These are phyloP conservation scores for Oeneis ivallda DNA, from an alignment of 2,888 invertebrate species.

Conservation along the genomic window DNA sequence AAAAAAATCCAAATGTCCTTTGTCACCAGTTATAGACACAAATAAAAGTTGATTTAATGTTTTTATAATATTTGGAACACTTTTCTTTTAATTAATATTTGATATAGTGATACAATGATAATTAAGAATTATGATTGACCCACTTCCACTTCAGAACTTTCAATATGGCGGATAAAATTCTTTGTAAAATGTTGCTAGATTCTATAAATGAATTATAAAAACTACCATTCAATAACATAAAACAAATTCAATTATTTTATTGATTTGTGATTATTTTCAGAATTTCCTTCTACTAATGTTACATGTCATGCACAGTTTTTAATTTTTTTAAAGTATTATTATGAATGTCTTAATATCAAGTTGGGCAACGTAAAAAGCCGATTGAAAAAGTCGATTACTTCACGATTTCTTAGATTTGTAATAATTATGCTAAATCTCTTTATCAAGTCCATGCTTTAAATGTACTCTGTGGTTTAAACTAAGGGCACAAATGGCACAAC, in stretches of 20 bases:
- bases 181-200: conserved; percentile 61
- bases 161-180: conserved; percentile 75
- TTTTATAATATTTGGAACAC: conserved; percentile 53
- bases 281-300: too few species aligned
- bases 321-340: too few species aligned
- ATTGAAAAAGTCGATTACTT: too few species aligned
- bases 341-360: too few species aligned
- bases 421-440: too few species aligned
- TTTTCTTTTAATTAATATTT: conserved; percentile 55
- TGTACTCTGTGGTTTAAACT: neutral
- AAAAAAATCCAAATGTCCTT: conserved; percentile 62
- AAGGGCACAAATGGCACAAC: too few species aligned
- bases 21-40: conserved; percentile 41
- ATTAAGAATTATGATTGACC: conserved; percentile 77
- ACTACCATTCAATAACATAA: neutral
- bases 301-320: too few species aligned
- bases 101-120: conserved; percentile 61
- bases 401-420: too few species aligned
- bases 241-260: neutral
- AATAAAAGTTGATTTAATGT: conserved; percentile 30
- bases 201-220: neutral
- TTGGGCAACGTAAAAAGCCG: too few species aligned
- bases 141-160: conserved; percentile 75
- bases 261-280: conserved; percentile 4
- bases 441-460: too few species aligned